Percentiles rank a stretch among this genome's conserved stretches.
Evolutionary conservation across 2,113 vertebrate genomes (phyloP).

Genomic region (Crotalus helleri): DNA sequence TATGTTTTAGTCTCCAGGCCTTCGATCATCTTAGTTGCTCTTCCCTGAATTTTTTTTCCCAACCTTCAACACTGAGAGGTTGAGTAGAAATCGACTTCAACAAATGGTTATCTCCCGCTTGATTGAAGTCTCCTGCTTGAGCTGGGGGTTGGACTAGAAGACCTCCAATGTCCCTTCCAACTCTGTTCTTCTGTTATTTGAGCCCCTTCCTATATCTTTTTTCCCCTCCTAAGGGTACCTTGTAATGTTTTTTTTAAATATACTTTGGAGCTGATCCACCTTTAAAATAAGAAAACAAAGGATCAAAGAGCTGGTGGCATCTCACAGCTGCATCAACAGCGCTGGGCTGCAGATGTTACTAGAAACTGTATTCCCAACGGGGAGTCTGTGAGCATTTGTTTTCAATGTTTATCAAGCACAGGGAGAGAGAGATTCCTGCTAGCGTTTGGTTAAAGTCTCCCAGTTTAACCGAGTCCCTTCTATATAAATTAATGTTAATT

Average conservation of each 20-base stretch:
- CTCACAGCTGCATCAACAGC: neutral
- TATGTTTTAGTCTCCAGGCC: no score
- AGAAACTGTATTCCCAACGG: neutral
- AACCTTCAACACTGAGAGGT: no score
- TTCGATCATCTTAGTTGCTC: no score
- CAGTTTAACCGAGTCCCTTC: neutral
- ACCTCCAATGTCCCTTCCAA: no score
- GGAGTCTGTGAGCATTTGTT: accelerated
- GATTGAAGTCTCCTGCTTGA: no score
- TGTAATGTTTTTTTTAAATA: neutral
- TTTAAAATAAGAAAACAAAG: neutral
- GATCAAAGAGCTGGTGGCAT: neutral
- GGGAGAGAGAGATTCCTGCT: neutral
- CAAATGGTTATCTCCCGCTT: no score
- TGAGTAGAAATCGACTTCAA: no score
- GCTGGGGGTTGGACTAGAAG: no score
- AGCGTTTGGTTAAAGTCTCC: neutral
- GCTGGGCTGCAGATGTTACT: neutral
- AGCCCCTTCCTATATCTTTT: no score
- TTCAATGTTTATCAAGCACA: neutral
- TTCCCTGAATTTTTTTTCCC: no score
- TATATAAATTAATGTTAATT: neutral
- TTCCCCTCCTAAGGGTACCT: neutral
- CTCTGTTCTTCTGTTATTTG: no score
- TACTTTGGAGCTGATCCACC: neutral